phyloP scores from a whole-genome alignment of 64 coral and sea anemone species.

The Cladopsammia gracilis region DNA sequence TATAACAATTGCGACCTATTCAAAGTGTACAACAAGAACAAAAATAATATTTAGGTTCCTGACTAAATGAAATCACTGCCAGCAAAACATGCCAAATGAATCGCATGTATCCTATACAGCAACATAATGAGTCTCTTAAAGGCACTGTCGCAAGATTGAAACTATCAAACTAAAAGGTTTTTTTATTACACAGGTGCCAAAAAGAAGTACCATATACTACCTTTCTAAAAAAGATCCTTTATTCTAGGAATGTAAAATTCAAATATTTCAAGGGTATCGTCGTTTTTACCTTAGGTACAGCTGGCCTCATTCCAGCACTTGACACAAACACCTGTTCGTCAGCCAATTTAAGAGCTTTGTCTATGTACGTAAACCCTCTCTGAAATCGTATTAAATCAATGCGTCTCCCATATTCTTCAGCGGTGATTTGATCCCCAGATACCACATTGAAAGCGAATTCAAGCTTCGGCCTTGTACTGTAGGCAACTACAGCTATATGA shows the following conservation, averaged over 20 bases:
- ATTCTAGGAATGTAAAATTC: too few relatives aligned
- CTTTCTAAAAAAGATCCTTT: too few relatives aligned
- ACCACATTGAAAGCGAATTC: slow-evolving; percentile 45
- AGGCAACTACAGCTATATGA: slow-evolving; percentile 55
- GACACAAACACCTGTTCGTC: slow-evolving; percentile 45
- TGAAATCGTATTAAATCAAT: slow-evolving; percentile 24
- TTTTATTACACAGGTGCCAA: too few relatives aligned
- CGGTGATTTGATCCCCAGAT: slow-evolving; percentile 12
- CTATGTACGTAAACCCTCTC: slow-evolving; percentile 53
- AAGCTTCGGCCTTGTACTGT: slow-evolving; percentile 20
- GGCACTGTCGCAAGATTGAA: too few relatives aligned
- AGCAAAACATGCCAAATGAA: not conserved
- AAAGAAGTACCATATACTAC: too few relatives aligned
- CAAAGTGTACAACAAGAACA: not conserved
- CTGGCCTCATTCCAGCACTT: slow-evolving; percentile 54
- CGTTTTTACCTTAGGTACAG: slow-evolving; percentile 52
- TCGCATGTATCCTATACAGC: too few relatives aligned
- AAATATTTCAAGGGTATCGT: not conserved
- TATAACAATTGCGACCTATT: slow-evolving; percentile 68
- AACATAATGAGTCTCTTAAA: too few relatives aligned
- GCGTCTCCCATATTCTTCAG: not conserved
- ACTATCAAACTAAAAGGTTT: too few relatives aligned
- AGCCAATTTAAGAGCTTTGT: slow-evolving; percentile 47
- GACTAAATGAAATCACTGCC: too few relatives aligned
- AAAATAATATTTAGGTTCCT: too few relatives aligned